These are phyloP conservation scores for Abrostola triplasia DNA, from an alignment of 2,888 invertebrate genomes.

Conservation along the genomic window DNA sequence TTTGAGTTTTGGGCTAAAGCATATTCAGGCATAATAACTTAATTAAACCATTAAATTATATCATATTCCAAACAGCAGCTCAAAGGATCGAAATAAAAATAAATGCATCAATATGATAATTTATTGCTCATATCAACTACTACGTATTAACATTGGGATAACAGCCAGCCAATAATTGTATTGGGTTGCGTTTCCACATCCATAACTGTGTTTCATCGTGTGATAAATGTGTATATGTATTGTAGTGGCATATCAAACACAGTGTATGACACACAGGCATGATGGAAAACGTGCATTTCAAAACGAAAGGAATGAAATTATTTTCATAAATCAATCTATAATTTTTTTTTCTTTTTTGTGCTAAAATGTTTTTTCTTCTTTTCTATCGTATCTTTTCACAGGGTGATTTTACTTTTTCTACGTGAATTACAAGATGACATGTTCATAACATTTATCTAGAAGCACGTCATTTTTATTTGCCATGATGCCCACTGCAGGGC, in stretches of 20 bases:
- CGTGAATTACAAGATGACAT: too few relatives aligned
- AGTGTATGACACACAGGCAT: slow-evolving; percentile 30
- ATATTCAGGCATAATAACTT: not conserved
- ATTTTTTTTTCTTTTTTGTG: too few relatives aligned
- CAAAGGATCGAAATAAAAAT: slow-evolving; percentile 47
- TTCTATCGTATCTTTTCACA: too few relatives aligned
- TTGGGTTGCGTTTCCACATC: slow-evolving; percentile 58
- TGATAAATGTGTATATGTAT: slow-evolving; percentile 61
- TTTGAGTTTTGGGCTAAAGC: too few relatives aligned
- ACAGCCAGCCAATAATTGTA: slow-evolving; percentile 66
- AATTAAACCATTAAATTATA: not conserved
- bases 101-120: slow-evolving; percentile 65
- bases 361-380: too few relatives aligned
- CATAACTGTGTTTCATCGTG: slow-evolving; percentile 65
- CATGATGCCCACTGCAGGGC: too few relatives aligned
- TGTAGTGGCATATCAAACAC: slow-evolving; percentile 58
- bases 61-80: not conserved
- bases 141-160: slow-evolving; percentile 65
- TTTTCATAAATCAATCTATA: too few relatives aligned
- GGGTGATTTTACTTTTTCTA: too few relatives aligned
- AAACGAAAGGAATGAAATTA: not conserved
- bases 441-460: too few relatives aligned
- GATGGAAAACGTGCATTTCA: slow-evolving; percentile 2
- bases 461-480: too few relatives aligned
- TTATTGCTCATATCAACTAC: slow-evolving; percentile 54